Base-by-base conservation (phyloP, 2,113 vertebrate species). In the Thalassoma bifasciatum region DNA sequence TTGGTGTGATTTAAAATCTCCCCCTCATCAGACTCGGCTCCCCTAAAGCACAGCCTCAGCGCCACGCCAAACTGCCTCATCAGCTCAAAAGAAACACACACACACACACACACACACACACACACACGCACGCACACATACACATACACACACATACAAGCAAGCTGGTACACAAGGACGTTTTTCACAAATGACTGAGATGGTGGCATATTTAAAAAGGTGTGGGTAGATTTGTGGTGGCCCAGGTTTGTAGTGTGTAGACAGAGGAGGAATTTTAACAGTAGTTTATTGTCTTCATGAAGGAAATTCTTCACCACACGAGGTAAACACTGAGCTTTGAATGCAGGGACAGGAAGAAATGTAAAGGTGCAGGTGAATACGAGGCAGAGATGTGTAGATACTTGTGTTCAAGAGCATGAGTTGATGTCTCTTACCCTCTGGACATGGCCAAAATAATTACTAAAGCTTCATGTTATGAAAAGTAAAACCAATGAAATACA, bases 1-100 rank as follows among this genome's bases (percentile, higher is more conserved):
- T 90, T 89, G 87, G 79, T 89, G 85, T 88, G 88, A 89, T 90
- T 90, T 91, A 91, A 90, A 88, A 83, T 88, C 85, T 88, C 86
- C 79, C 79, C 83, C 80, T 88, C 86, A 89, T 89, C 88, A 88
- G 87, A 44, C 81, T 75, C 70, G 14, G 49, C 80, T 88, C 87
- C 75, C 50, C 84, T 83, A 86, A 83, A 86, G 86, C 89, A 84
- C 86, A 72, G 75, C 75, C 84, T 85, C 84, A 84, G 87, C 79
- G 72, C 84, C 84, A 72, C 22, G 13, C 74, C 85, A 77, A 74
- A 90, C 75, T 64, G 85, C 90, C 86, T 88, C 83, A 84, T 91
- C 90, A 90, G 90, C 90, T 86, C 79, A 89, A 91, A 87, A 81
- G 81, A 66, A 82, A 72, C 68, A 73, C 66, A 60, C 72, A 64